Percentiles rank a stretch among this genome's conserved stretches.
phyloP scores from a whole-genome alignment of 2,888 invertebrate genomes.

The Megaustenia siamemsis region DNA sequence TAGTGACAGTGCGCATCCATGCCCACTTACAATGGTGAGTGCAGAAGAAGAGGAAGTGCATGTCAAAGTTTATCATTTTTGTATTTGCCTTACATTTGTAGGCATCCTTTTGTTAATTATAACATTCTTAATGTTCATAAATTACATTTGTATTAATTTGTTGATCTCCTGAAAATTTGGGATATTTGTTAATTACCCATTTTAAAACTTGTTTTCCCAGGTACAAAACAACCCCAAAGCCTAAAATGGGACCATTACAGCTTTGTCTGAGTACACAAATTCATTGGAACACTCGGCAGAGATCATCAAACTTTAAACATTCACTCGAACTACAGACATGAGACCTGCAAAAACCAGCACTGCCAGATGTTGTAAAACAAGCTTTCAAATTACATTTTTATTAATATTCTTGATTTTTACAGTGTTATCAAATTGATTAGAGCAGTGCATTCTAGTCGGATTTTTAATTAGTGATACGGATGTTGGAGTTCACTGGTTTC shows the following conservation, averaged over 20 bases:
- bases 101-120: too few relatives aligned
- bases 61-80: too few relatives aligned
- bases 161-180: too few relatives aligned
- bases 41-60: too few relatives aligned
- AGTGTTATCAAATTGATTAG: neutral
- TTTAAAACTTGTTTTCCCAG: too few relatives aligned
- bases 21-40: too few relatives aligned
- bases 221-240: conserved; percentile 48
- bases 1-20: too few relatives aligned
- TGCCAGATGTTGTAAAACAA: neutral
- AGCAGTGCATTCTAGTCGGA: neutral
- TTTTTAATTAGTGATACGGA: neutral
- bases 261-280: conserved; percentile 1
- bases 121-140: too few relatives aligned
- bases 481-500: neutral
- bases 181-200: too few relatives aligned
- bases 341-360: neutral
- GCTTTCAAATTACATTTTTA: neutral
- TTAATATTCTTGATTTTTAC: neutral
- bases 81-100: too few relatives aligned
- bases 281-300: neutral
- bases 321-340: neutral
- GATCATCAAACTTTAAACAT: neutral
- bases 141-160: too few relatives aligned
- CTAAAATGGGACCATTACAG: neutral